phyloP scores from a whole-genome alignment of 2,797 vertebrate genomes.

The Myripristis murdjan region DNA sequence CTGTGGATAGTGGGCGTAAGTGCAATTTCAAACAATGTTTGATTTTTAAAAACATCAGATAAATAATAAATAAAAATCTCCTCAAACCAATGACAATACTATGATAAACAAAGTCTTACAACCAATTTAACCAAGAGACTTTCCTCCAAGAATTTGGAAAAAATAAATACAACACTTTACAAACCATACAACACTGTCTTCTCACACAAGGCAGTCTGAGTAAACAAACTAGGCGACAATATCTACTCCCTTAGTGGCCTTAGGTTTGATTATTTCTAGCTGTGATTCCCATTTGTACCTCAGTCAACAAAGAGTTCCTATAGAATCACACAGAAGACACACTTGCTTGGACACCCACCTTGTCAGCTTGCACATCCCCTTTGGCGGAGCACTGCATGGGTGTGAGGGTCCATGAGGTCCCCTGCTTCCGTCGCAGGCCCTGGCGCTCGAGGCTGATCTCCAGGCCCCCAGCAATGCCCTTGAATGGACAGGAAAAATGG shows the following conservation, averaged over 20 bases:
- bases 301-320: background rate
- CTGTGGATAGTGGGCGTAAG: background rate
- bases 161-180: background rate
- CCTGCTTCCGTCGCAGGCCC: slow-evolving; percentile 61
- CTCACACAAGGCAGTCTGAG: background rate
- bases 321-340: slow-evolving; percentile 20
- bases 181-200: background rate
- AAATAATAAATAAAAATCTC: background rate
- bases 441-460: slow-evolving; percentile 51
- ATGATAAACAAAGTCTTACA: too few relatives aligned
- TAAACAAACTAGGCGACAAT: slow-evolving; percentile 21
- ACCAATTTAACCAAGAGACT: too few relatives aligned
- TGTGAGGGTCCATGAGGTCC: slow-evolving; percentile 69
- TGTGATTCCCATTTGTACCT: background rate
- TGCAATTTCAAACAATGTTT: slow-evolving; percentile 14
- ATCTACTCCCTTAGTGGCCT: background rate
- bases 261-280: too few relatives aligned
- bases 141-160: background rate
- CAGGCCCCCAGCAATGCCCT: slow-evolving; percentile 73
- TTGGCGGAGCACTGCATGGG: slow-evolving; percentile 40
- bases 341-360: slow-evolving; percentile 66
- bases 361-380: slow-evolving; percentile 76
- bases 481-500: slow-evolving; percentile 81
- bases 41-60: background rate
- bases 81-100: background rate